Base-by-base conservation (phyloP, 2,888 invertebrate genomes). In the Machimus rusticus region DNA sequence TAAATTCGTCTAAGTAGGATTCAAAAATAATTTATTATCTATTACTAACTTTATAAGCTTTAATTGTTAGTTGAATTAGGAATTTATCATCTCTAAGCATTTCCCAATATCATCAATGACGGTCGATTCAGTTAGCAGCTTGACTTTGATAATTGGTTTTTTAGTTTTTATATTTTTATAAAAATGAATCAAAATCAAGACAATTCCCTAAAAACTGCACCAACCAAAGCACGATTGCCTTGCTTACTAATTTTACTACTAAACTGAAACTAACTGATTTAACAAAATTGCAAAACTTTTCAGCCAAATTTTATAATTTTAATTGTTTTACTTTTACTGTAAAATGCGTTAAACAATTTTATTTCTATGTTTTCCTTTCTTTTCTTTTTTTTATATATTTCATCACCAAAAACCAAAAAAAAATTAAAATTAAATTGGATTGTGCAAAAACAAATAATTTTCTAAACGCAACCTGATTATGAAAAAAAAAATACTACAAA, bases 401-500 rank as follows among this genome's bases (percentile, higher is more conserved):
- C 82, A 82, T 82, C 82, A 82, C 82, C 46, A 82, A 82, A 23
- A 82, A 12, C 46, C 57, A 82, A 82, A 51, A 82, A 37, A 82
- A 82, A 55, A 37, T 82, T 16, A 57, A 82, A 55, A 82, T 19
- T 43, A 14, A 6, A 39, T 39, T 39, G 34, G 28, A 43, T 43
- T 43, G 46, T 46, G 19, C 23, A 66, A 84, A 78, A 55, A 39
- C 39, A 39, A 74, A 23, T 37, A 79, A 87, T 55, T 31, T 55
- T 66, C 57, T 16, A 57, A 82, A 82, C 19, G 23, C 39, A 81
- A 81, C 23, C 51, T 23, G 16, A 23, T 79, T 87, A 66, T 76
- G 86, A 87, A 87, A 82, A 51, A 87, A 87, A 34, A 82, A 82
- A 82, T 79, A 79, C 79, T 79, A 79, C 79, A 79, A 79, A 79